A percentile compares a stretch with the other conserved stretches of the same genome.
Evolutionary conservation across 2,113 vertebrate genomes (phyloP).

Genomic region (Paradisaea rubra): DNA sequence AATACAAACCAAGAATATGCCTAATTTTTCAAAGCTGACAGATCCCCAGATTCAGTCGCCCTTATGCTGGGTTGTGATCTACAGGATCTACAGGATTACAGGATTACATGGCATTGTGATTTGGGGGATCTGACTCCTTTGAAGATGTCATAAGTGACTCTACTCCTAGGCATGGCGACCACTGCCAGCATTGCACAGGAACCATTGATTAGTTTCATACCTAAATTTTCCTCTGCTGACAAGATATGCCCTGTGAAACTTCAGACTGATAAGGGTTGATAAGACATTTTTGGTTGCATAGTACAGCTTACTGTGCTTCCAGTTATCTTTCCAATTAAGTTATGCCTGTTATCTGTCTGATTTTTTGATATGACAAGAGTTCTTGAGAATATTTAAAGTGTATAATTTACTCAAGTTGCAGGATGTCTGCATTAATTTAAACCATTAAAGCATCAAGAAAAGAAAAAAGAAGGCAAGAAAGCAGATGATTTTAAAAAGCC

Average conservation of each 20-base stretch:
- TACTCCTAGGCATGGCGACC: background rate
- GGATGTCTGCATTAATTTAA: background rate
- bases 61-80: background rate
- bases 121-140: background rate
- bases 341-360: conserved; percentile 25
- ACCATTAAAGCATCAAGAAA: background rate
- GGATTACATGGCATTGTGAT: background rate
- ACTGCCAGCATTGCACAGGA: background rate
- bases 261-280: background rate
- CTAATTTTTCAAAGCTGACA: background rate
- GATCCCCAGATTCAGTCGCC: background rate
- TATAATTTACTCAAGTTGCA: conserved; percentile 23
- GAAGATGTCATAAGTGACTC: background rate
- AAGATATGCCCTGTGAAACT: background rate
- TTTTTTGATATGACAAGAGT: conserved; percentile 26
- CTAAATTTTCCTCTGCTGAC: background rate
- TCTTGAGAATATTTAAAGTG: conserved; percentile 10
- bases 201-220: background rate
- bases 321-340: conserved; percentile 12
- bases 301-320: background rate
- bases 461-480: background rate
- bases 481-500: background rate
- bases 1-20: background rate
- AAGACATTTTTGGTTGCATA: background rate
- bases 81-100: background rate